phyloP scores from a whole-genome alignment of 2,888 invertebrate genomes.

The Hirtodrosophila trivittata region DNA sequence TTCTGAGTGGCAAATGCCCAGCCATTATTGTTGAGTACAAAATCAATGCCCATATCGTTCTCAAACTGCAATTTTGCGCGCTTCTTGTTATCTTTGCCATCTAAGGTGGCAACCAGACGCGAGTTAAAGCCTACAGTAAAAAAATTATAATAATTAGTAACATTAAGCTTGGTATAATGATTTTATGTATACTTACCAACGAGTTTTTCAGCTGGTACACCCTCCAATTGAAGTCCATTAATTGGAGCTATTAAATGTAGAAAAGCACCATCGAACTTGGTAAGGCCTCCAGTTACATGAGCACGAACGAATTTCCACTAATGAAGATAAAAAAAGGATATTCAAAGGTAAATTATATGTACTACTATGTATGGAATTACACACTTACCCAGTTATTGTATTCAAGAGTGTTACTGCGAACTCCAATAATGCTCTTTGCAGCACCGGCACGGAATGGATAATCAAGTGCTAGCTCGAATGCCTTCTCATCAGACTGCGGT shows the following conservation, averaged over 20 bases:
- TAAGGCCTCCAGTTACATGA: conserved; percentile 77
- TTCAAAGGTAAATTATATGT: neutral
- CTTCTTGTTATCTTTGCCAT: conserved; percentile 86
- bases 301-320: conserved; percentile 78
- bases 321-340: conserved; percentile 5
- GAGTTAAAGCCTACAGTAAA: conserved; percentile 85
- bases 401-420: conserved; percentile 87
- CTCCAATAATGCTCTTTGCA: conserved; percentile 88
- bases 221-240: conserved; percentile 85
- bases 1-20: conserved; percentile 82
- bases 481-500: conserved; percentile 85
- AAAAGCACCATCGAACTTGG: conserved; percentile 86
- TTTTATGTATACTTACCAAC: conserved; percentile 82
- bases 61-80: conserved; percentile 85
- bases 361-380: too few relatives aligned
- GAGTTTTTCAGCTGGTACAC: conserved; percentile 80
- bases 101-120: conserved; percentile 87
- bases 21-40: conserved; percentile 85
- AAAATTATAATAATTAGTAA: neutral
- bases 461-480: conserved; percentile 86
- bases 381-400: conserved; percentile 81
- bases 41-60: conserved; percentile 88
- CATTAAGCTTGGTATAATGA: neutral
- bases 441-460: conserved; percentile 92
- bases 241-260: conserved; percentile 87